Evolutionary conservation across 2,797 vertebrate species (phyloP).

Genomic region (Schizothorax lantsangensis): DNA sequence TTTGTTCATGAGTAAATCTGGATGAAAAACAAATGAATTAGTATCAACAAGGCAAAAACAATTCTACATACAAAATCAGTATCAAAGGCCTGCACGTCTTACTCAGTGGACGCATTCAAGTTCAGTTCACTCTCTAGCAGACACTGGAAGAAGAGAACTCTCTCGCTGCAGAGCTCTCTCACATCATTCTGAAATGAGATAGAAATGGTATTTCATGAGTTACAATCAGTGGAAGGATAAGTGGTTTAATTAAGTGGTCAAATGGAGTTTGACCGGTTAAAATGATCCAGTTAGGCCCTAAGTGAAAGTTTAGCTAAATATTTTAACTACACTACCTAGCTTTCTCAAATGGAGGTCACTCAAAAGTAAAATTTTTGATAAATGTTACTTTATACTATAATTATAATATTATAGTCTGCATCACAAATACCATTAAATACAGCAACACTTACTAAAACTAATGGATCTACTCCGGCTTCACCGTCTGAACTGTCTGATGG

Average conservation of each 20-base stretch:
- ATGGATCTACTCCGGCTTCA: slow-evolving; percentile 68
- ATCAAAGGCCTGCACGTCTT: slow-evolving; percentile 44
- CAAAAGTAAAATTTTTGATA: neutral
- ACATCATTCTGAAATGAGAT: slow-evolving; percentile 72
- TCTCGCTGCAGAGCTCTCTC: slow-evolving; percentile 75
- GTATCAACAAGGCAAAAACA: neutral
- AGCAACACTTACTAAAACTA: slow-evolving; percentile 75
- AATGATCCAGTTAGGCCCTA: neutral
- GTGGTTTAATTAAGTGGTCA: neutral
- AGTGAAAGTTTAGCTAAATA: neutral
- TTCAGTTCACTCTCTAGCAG: slow-evolving; percentile 76
- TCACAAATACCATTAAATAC: neutral
- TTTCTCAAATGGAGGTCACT: neutral
- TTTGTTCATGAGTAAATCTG: slow-evolving; percentile 74
- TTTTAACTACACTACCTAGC: neutral
- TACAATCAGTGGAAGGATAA: neutral
- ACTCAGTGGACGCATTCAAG: slow-evolving; percentile 63
- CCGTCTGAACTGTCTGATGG: slow-evolving; percentile 53
- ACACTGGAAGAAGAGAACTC: slow-evolving; percentile 78
- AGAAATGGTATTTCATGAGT: slow-evolving; percentile 5
- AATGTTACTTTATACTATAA: neutral
- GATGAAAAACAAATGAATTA: neutral
- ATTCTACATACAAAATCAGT: too few relatives aligned
- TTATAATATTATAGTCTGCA: neutral
- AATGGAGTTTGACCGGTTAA: neutral